Evolutionary conservation across 2,113 vertebrate species (phyloP).

Genomic region (Picathartes gymnocephalus): DNA sequence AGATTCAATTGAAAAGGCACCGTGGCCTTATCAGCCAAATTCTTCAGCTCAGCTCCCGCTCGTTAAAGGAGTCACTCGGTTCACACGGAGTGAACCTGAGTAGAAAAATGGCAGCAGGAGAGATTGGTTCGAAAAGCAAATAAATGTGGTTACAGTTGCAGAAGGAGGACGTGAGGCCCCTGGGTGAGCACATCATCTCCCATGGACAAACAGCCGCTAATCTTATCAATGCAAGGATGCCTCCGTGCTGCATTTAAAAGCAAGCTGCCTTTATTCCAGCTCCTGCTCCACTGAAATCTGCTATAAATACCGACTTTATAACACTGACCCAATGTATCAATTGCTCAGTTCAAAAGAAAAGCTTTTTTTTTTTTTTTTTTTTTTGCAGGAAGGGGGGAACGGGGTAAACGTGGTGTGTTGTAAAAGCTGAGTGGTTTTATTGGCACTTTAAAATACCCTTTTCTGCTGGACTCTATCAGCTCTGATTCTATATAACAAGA

Average conservation of each 20-base stretch:
- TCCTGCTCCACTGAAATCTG: slow-evolving; percentile 34
- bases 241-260: slow-evolving; percentile 55
- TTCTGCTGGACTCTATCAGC: slow-evolving; percentile 50
- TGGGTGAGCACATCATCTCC: slow-evolving; percentile 11
- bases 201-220: slow-evolving; percentile 44
- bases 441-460: slow-evolving; percentile 62
- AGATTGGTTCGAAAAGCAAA: neutral
- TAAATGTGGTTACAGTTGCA: neutral
- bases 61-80: neutral
- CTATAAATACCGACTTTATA: slow-evolving; percentile 62
- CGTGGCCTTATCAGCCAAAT: neutral
- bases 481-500: slow-evolving; percentile 42
- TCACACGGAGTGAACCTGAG: neutral
- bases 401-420: neutral
- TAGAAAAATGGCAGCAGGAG: neutral
- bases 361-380: neutral
- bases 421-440: slow-evolving; percentile 67
- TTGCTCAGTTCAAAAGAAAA: slow-evolving; percentile 64
- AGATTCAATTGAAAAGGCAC: neutral
- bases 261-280: slow-evolving; percentile 37
- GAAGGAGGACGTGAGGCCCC: neutral
- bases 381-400: neutral
- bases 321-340: slow-evolving; percentile 31
- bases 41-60: neutral
- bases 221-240: slow-evolving; percentile 51